Conservation (phyloP, 2,113 vertebrate genomes). For the Calyptommatus sinebrachiatus region DNA sequence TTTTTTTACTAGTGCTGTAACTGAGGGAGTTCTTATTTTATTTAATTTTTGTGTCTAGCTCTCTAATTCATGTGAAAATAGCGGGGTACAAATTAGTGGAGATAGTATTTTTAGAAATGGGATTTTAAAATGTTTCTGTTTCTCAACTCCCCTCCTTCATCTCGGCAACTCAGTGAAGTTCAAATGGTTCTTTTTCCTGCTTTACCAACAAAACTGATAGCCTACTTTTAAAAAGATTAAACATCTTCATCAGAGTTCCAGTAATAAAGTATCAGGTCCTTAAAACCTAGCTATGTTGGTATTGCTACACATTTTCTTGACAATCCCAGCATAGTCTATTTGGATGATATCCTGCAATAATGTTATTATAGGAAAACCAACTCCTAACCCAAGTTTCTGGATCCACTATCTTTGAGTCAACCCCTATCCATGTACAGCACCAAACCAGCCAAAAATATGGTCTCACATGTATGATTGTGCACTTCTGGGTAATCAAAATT, state of each 20-base stretch:
- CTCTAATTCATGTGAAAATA: not conserved
- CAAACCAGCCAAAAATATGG: too few species aligned
- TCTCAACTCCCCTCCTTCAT: not conserved
- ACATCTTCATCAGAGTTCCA: not conserved
- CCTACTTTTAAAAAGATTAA: not conserved
- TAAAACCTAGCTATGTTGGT: too few species aligned
- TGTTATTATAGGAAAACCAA: too few species aligned
- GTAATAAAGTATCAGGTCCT: not conserved
- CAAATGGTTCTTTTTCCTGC: not conserved
- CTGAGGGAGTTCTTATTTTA: fast-evolving
- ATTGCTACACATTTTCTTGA: too few species aligned
- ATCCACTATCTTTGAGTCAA: too few species aligned
- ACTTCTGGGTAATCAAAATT: too few species aligned
- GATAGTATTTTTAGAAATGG: not conserved
- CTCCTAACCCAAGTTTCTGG: too few species aligned
- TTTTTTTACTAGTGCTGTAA: fast-evolving
- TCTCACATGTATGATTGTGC: too few species aligned
- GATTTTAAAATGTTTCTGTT: not conserved
- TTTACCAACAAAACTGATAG: not conserved
- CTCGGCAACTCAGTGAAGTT: not conserved
- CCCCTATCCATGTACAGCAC: too few species aligned
- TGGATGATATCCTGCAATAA: too few species aligned
- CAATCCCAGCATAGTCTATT: too few species aligned
- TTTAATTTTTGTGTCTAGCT: not conserved
- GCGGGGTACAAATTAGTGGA: not conserved